Conservation (phyloP, 2,888 invertebrate genomes). For the Rhabditoides inermis region DNA sequence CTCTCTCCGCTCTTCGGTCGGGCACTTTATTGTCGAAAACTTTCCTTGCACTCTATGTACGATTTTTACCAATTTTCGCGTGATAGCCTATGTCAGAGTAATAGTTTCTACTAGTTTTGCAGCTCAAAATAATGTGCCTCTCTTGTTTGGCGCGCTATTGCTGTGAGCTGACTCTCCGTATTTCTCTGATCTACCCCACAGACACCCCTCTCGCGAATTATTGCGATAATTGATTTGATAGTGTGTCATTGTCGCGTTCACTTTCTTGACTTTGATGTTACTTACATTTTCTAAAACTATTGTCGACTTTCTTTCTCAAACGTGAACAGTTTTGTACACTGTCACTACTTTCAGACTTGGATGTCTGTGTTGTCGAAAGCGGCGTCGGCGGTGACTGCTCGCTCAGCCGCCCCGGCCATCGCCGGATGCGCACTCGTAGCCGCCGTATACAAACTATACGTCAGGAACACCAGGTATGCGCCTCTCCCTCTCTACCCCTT, state of each 20-base stretch:
- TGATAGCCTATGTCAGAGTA: background rate
- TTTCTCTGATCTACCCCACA: too few species aligned
- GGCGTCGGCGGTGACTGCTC: background rate
- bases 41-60: too few species aligned
- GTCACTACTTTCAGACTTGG: background rate
- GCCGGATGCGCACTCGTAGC: background rate
- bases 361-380: background rate
- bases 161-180: too few species aligned
- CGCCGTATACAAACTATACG: background rate
- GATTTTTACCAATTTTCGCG: too few species aligned
- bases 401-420: background rate
- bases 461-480: background rate
- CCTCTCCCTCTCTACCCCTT: slow-evolving; percentile 1
- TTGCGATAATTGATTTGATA: background rate
- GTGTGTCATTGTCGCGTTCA: too few species aligned
- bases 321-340: background rate
- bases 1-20: too few species aligned
- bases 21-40: too few species aligned
- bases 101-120: background rate
- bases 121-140: background rate
- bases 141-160: too few species aligned
- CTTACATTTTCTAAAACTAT: too few species aligned
- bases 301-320: too few species aligned
- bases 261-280: too few species aligned
- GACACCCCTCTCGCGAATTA: background rate